Conservation (phyloP, 1,140 invertebrate genomes). For the Cotesia vestalis region DNA sequence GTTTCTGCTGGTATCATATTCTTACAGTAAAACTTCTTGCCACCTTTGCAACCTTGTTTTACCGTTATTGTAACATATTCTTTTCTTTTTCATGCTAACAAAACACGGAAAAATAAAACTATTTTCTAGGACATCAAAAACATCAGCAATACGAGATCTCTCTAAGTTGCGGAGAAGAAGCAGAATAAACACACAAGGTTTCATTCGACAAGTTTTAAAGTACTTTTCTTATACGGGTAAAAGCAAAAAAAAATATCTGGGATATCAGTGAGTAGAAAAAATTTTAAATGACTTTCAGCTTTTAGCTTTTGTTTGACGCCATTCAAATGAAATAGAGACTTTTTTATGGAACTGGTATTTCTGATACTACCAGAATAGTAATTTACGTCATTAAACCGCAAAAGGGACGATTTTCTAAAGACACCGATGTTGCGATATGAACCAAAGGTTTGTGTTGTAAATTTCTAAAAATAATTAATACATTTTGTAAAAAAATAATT, state of each 20-base stretch:
- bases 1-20: slow-evolving; percentile 41
- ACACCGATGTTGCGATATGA: too few species aligned
- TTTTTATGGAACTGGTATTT: too few species aligned
- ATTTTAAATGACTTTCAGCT: background rate
- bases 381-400: too few species aligned
- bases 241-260: background rate
- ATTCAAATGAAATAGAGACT: too few species aligned
- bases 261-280: background rate
- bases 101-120: slow-evolving; percentile 21
- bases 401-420: too few species aligned
- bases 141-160: background rate
- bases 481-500: too few species aligned
- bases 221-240: slow-evolving; percentile 21
- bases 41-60: slow-evolving; percentile 15
- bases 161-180: background rate
- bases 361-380: too few species aligned
- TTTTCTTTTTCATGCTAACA: background rate
- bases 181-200: slow-evolving; percentile 16
- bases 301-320: too few species aligned
- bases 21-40: slow-evolving; percentile 9
- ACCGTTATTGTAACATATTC: slow-evolving; percentile 7
- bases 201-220: slow-evolving; percentile 31
- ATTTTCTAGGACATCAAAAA: background rate
- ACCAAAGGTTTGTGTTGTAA: too few species aligned
- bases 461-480: too few species aligned